Evolutionary conservation across 1,140 invertebrate genomes (phyloP).

Genomic region (Neoseiulus cucumeris): DNA sequence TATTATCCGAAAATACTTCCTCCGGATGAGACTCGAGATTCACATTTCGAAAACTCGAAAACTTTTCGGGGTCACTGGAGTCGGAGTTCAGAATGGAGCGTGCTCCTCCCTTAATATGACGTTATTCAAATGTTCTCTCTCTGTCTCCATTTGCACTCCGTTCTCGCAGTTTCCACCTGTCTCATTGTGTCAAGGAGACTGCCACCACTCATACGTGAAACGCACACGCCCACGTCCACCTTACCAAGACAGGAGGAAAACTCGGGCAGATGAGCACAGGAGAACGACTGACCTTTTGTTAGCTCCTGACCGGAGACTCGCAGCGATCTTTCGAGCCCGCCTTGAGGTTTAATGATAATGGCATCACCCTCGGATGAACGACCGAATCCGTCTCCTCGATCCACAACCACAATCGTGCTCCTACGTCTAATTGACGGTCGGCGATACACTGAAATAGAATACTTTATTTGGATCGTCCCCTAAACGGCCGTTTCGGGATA

Average conservation of each 20-base stretch:
- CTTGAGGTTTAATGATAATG: background rate
- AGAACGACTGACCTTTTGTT: background rate
- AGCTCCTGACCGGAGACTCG: background rate
- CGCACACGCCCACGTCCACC: background rate
- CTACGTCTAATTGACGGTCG: background rate
- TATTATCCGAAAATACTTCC: too few relatives aligned
- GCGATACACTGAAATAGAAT: background rate
- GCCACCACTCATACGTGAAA: background rate
- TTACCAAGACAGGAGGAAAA: background rate
- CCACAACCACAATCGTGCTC: background rate
- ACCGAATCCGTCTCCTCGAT: conserved; percentile 4
- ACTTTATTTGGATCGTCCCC: background rate
- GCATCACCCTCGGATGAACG: background rate
- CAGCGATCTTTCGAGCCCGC: background rate
- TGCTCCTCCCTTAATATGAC: too few relatives aligned
- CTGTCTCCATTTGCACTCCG: background rate
- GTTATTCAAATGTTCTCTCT: too few relatives aligned
- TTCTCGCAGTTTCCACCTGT: background rate
- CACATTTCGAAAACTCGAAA: too few relatives aligned
- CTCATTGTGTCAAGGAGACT: background rate
- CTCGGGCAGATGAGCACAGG: too few relatives aligned
- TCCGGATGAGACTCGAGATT: too few relatives aligned
- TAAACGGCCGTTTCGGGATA: background rate
- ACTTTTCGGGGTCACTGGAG: too few relatives aligned
- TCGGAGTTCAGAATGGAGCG: too few relatives aligned